Evolutionary conservation across 2,113 vertebrate genomes (phyloP), one percentile per base, ranked within the genome.

Genomic region (Riparia riparia): DNA sequence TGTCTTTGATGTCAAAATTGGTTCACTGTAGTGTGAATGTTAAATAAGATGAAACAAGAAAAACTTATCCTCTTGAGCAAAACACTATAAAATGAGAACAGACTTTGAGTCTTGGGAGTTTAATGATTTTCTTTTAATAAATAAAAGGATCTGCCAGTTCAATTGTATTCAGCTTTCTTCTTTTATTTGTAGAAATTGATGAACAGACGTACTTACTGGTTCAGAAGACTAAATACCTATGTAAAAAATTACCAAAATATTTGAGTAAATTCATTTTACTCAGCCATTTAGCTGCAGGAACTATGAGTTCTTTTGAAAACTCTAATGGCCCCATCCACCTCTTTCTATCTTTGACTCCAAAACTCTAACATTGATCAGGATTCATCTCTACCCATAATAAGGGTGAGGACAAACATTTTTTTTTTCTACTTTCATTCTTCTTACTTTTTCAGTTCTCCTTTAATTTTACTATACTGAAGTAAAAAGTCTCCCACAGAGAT

Each of bases 1-100:
- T n/a, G 37, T 25, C 66, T 94, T 95, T 94, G 82, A 82, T 89
- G 66, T 76, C 56, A 92, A 96, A 97, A 95, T 83, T 57, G 10
- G 44, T 94, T 86, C 12, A 0, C n/a, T 60, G 19, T 49, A 54
- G 34, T n/a, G 28, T 61, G 63, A 93, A 73, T 53, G 29, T 11
- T 45, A 87, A 89, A 9, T 70, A 71, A 86, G 63, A 84, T 45
- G 66, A 90, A 95, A 82, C 47, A 82, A 83, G 58, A 32, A 69
- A 54, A 65, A 44, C 2, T 12, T 84, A 60, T 71, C 9, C 29
- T 88, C 57, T 66, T 76, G 32, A 82, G 39, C 12, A 76, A 82
- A 89, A 42, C 11, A n/a, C 31, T 34, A 34, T 24, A 86, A n/a
- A 88, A 74, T 34, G 68, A 56, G 8, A 66, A 61, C 19, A 49